phyloP scores from a whole-genome alignment of 2,113 vertebrate species.

The Asarcornis scutulata region DNA sequence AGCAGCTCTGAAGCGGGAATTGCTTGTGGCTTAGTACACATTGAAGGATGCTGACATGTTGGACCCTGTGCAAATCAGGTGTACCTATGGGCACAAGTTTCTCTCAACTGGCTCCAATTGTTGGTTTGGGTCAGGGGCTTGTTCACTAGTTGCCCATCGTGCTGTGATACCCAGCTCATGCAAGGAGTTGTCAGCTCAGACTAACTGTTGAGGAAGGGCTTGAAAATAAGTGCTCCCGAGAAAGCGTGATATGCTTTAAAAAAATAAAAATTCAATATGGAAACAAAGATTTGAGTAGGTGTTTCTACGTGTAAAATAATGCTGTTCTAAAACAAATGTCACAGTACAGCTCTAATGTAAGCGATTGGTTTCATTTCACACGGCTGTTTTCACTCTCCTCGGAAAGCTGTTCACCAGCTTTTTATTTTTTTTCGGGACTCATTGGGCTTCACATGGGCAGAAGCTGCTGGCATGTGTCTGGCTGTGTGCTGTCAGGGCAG shows the following conservation, averaged over 20 bases:
- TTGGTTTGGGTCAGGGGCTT: neutral
- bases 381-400: neutral
- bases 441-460: neutral
- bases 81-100: neutral
- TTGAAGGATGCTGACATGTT: rapidly evolving
- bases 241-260: neutral
- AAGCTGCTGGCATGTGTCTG: neutral
- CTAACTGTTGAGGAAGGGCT: neutral
- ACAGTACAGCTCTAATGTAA: neutral
- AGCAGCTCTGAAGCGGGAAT: neutral
- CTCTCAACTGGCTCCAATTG: neutral
- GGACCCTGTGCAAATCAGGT: neutral
- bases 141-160: neutral
- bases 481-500: neutral
- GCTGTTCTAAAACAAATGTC: neutral
- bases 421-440: neutral
- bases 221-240: neutral
- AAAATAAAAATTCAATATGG: neutral
- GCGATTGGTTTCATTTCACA: neutral
- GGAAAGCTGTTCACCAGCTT: neutral
- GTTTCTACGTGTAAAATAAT: neutral
- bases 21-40: neutral
- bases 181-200: neutral
- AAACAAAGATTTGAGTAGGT: neutral
- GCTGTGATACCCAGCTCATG: neutral